phyloP scores from a whole-genome alignment of 2,888 invertebrate genomes.

The Mystacides longicornis region DNA sequence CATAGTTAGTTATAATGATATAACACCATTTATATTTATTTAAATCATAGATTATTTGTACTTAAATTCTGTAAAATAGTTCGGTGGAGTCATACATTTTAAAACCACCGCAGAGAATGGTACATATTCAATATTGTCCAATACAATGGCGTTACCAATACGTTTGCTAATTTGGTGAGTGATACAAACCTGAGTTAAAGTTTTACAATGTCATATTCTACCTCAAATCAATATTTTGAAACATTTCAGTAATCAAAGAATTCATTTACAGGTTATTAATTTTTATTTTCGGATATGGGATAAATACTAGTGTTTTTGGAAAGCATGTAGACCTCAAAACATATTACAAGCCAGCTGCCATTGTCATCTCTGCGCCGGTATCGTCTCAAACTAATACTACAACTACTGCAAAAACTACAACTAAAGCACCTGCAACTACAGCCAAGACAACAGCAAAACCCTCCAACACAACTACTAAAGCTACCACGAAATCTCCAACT shows the following conservation, averaged over 20 bases:
- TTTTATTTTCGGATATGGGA: too few species aligned
- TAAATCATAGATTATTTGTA: neutral
- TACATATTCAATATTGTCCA: neutral
- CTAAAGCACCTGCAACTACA: conserved; percentile 6
- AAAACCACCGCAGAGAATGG: neutral
- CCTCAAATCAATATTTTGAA: too few species aligned
- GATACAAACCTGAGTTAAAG: too few species aligned
- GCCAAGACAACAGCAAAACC: conserved; percentile 6
- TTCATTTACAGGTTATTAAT: too few species aligned
- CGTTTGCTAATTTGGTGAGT: neutral
- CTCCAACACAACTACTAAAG: neutral
- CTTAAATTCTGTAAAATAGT: neutral
- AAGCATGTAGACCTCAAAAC: too few species aligned
- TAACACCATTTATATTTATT: too few species aligned
- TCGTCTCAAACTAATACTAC: conserved; percentile 11
- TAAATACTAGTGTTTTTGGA: too few species aligned
- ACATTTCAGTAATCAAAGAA: too few species aligned
- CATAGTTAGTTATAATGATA: too few species aligned
- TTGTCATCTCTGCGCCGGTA: conserved; percentile 1
- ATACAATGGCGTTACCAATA: neutral
- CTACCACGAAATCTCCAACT: conserved; percentile 18
- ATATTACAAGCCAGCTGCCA: neutral
- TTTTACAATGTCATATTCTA: too few species aligned
- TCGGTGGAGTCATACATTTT: neutral
- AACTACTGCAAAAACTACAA: conserved; percentile 1